Conservation (phyloP, 2,888 invertebrate genomes). For the Amphipyra berbera region DNA sequence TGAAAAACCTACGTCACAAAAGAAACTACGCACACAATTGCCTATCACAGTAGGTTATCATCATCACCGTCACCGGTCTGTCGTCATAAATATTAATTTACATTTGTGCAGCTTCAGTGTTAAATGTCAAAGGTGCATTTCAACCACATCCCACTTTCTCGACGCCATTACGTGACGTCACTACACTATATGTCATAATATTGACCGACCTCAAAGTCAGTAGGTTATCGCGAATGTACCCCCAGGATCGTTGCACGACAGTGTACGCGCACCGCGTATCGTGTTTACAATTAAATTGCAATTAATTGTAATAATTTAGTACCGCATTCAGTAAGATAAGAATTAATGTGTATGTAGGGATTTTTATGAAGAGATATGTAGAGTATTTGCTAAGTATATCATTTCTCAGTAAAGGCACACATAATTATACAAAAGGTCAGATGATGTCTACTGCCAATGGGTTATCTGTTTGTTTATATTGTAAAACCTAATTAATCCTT, state of each 20-base stretch:
- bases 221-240: slow-evolving; percentile 55
- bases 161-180: slow-evolving; percentile 54
- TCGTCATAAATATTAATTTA: slow-evolving; percentile 7
- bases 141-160: slow-evolving; percentile 40
- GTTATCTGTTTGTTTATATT: slow-evolving; percentile 33
- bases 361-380: slow-evolving; percentile 7
- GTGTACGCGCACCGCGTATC: slow-evolving; percentile 20
- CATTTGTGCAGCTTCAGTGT: slow-evolving; percentile 9
- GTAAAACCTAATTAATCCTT: slow-evolving; percentile 19
- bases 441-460: slow-evolving; percentile 20
- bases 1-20: slow-evolving; percentile 9
- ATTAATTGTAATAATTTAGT: slow-evolving; percentile 48
- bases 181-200: slow-evolving; percentile 47
- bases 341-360: neutral
- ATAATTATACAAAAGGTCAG: too few relatives aligned
- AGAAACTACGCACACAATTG: slow-evolving; percentile 8
- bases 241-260: slow-evolving; percentile 53
- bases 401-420: slow-evolving; percentile 19
- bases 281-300: slow-evolving; percentile 45
- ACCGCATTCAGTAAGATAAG: slow-evolving; percentile 25
- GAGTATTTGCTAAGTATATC: slow-evolving; percentile 5
- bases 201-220: slow-evolving; percentile 58
- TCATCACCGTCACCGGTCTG: slow-evolving; percentile 21
- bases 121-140: slow-evolving; percentile 44
- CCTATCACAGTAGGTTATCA: slow-evolving; percentile 28